Base-by-base conservation (phyloP, 2,888 invertebrate species). In the Hermaeophaga mercurialis region DNA sequence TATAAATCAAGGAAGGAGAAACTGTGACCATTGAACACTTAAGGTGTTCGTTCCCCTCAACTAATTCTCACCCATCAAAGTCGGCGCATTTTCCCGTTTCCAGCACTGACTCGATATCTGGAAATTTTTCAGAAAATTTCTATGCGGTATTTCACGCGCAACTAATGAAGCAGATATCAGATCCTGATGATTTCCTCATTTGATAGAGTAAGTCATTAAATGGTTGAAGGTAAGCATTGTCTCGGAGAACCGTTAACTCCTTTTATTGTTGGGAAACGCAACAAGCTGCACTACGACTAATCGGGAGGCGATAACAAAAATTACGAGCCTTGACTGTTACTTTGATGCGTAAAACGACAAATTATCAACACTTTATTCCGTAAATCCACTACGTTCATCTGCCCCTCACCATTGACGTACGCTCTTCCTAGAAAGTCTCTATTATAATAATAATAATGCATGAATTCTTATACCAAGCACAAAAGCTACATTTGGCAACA, bases 101-200 rank as follows among this genome's bases (percentile, higher is more conserved):
- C 26, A 26, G 2, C 26, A 26, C 8, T n/a, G n/a, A n/a, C 26
- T 6, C 26, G 26, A 11, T 31, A 31, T 31, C 31, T 11, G 31
- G 3, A 12, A 31, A 31, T 36, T 36, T 34, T 22, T 9, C 12
- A 22, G 14, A 12, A 46, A 34, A 46, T 46, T 22, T 24, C 33
- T 22, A 17, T 33, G 19, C 17, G 15, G 19, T 47, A 36, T 38
- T 26, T 38, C 38, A 24, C 47, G 26, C 17, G 17, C 38, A 48
- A 48, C 47, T 34, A 47, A 47, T 36, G 48, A 48, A 38, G 36
- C 15, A 11, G 36, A 38, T 48, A 48, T 48, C 47, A 26, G 48
- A 48, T 48, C 28, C 48, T 38, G 48, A 48, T 38, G 36, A 48
- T 19, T 48, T 48, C 48, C 48, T 48, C 14, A 24, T 48, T 48